Conservation (phyloP, 2,113 vertebrate genomes). For the Australoheros scitulus region DNA sequence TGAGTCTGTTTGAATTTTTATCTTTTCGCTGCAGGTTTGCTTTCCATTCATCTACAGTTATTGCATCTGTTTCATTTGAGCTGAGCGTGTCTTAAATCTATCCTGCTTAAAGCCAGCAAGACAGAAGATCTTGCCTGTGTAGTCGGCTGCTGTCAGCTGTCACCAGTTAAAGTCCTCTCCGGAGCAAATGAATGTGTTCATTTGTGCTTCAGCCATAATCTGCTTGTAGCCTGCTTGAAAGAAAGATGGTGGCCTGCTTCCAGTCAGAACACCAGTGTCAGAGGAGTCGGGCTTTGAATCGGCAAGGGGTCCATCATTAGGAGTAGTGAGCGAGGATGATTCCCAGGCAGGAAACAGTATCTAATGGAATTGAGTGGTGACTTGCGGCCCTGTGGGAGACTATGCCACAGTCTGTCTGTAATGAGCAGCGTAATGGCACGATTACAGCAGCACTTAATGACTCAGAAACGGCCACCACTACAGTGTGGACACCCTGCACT, state of each 20-base stretch:
- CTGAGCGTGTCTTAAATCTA: slow-evolving; percentile 28
- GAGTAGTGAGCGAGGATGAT: slow-evolving; percentile 46
- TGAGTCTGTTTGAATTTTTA: slow-evolving; percentile 34
- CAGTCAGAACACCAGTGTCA: slow-evolving; percentile 51
- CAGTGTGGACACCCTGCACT: slow-evolving; percentile 40
- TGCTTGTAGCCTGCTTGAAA: slow-evolving; percentile 56
- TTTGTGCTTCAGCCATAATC: slow-evolving; percentile 62
- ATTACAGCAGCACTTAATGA: slow-evolving; percentile 76
- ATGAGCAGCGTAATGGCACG: slow-evolving; percentile 76
- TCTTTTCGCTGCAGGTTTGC: slow-evolving; percentile 29
- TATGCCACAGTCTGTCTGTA: slow-evolving; percentile 71
- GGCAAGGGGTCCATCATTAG: slow-evolving; percentile 60
- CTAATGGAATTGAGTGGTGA: slow-evolving; percentile 72
- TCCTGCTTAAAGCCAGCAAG: slow-evolving; percentile 41
- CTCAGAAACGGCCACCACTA: slow-evolving; percentile 65
- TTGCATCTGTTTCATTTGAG: slow-evolving; percentile 23
- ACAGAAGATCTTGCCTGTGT: slow-evolving; percentile 20
- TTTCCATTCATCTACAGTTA: slow-evolving; percentile 19
- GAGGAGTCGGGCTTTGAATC: slow-evolving; percentile 55
- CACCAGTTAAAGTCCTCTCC: slow-evolving; percentile 42
- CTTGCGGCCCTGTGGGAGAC: slow-evolving; percentile 68
- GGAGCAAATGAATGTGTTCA: slow-evolving; percentile 44
- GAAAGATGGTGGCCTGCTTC: slow-evolving; percentile 53
- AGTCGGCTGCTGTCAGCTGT: slow-evolving; percentile 35
- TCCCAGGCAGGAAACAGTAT: slow-evolving; percentile 60